Base-by-base conservation (phyloP, 2,113 vertebrate genomes). In the Stercorarius parasiticus region DNA sequence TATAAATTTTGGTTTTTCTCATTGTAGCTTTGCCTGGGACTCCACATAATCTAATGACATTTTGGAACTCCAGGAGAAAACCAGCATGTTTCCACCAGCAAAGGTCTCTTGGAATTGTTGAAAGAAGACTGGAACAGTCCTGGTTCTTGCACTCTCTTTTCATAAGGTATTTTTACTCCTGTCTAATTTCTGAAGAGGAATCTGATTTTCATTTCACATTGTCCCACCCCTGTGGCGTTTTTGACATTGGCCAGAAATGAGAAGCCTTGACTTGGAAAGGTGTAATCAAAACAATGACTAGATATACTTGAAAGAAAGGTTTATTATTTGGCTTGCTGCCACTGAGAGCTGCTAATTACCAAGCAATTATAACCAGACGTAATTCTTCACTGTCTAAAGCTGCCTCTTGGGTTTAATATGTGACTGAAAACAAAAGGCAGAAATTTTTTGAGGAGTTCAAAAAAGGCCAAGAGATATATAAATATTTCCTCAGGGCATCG, bases 281-380 rank as follows among this genome's bases (percentile, higher is more conserved):
- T 95, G 58, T 90, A 74, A 77, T 95, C 72, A 93, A 97, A 94
- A 93, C 82, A 93, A 64, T 92, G 79, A 83, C 82, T 88, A 95
- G 88, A 92, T 94, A 83, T 86, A 90, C 74, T 89, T 96, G 62
- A 79, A 96, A 92, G 82, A 94, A 85, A 86, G 0, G 4, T 91
- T 97, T 95, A 88, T 93, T 96, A 62, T 96, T 96, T 97, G 71
- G 34, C 87, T 86, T 92, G 42, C n/a, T 95, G 76, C 53, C 2
- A 0, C 55, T 92, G 53, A 81, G 87, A 90, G 58, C 85, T 94
- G 38, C 67, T 96, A 96, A 96, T 96, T 96, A 93, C 66, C 43
- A 80, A 86, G 71, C 71, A 94, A 90, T 96, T 96, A 92, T 81
- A 72, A 93, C 49, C 50, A 94, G 71, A 62, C 38, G 80, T 58